Evolutionary conservation across 2,797 vertebrate genomes (phyloP).

Genomic region (Microcaecilia unicolor): DNA sequence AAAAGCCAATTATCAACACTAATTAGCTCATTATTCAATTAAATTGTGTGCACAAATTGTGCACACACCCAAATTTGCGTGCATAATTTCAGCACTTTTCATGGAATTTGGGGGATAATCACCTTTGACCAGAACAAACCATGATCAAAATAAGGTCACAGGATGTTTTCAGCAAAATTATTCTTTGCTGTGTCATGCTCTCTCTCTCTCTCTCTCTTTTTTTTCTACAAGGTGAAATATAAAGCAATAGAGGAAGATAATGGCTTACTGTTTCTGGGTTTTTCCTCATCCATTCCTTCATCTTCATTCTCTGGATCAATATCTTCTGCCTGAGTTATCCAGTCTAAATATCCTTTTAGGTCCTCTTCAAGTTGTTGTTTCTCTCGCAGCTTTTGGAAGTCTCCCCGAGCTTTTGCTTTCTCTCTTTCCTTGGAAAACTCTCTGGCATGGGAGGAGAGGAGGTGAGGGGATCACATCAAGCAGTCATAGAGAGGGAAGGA

Average conservation of each 20-base stretch:
- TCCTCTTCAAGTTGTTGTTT: slow-evolving; percentile 96
- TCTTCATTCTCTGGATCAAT: slow-evolving; percentile 97
- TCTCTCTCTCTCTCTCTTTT: no score
- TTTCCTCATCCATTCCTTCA: slow-evolving; percentile 90
- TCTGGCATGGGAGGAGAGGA: slow-evolving; percentile 40
- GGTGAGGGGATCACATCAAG: not conserved
- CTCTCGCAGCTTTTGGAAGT: slow-evolving; percentile 94
- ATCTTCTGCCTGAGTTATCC: slow-evolving; percentile 98
- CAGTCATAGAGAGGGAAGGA: not conserved
- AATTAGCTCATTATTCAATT: no score
- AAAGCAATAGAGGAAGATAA: slow-evolving; percentile 2
- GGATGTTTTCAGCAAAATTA: no score
- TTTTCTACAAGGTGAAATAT: no score
- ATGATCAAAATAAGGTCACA: no score
- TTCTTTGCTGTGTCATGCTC: no score
- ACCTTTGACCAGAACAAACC: no score
- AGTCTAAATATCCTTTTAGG: slow-evolving; percentile 93
- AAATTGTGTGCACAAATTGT: no score
- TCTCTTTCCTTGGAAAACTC: slow-evolving; percentile 98
- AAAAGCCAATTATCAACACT: no score
- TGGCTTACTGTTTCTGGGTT: slow-evolving; percentile 89
- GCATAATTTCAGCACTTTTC: no score
- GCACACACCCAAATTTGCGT: no score
- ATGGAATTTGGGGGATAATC: no score
- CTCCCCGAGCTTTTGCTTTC: slow-evolving; percentile 92